Evolutionary conservation across 35 echinoderm and acorn worm species (phyloP).

Genomic region (Ptychodera flava): DNA sequence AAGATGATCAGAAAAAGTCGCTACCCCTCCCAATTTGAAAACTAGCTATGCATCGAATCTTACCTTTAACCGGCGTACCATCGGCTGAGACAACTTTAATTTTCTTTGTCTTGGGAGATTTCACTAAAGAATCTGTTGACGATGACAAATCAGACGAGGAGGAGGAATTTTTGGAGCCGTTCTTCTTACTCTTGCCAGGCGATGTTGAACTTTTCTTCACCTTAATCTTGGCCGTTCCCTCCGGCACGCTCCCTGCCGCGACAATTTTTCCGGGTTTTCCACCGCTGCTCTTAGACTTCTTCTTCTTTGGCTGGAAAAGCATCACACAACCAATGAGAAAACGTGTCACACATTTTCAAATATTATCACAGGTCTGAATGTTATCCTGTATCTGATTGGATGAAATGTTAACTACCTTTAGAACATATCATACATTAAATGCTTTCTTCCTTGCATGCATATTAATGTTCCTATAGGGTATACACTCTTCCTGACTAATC

Average conservation of each 20-base stretch:
- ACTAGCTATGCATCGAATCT: no score
- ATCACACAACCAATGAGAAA: no score
- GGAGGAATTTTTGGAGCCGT: background rate
- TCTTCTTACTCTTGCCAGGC: background rate
- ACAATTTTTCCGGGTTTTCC: background rate
- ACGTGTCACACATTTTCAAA: no score
- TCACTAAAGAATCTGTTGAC: background rate
- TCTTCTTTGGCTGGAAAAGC: background rate
- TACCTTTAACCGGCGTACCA: background rate
- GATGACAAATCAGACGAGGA: background rate
- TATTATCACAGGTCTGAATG: no score
- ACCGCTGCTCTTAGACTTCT: background rate
- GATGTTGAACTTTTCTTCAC: background rate
- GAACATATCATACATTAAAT: no score
- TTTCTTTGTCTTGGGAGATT: background rate
- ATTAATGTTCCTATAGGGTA: no score
- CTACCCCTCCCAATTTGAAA: no score
- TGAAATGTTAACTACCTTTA: no score
- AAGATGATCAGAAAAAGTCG: no score
- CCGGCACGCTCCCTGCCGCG: background rate
- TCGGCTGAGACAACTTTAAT: background rate
- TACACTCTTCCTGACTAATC: no score
- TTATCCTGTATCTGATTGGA: no score
- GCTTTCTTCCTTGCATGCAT: no score
- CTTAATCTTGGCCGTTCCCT: background rate